Conservation (phyloP, 2,888 invertebrate genomes). For the Entomobrya multifasciata region DNA sequence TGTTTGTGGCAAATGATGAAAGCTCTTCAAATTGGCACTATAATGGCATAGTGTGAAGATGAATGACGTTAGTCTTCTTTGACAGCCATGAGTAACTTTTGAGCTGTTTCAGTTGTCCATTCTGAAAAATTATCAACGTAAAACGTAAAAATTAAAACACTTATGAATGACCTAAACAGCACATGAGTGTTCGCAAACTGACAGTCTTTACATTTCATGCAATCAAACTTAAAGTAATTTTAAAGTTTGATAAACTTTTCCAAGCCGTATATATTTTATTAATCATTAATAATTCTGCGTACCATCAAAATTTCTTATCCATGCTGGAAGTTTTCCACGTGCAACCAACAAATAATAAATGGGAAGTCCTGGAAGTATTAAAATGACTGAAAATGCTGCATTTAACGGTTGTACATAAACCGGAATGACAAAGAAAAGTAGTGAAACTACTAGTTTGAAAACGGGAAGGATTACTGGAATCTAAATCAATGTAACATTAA, state of each 20-base stretch:
- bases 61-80: constrained; percentile 59
- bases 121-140: constrained; percentile 37
- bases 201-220: too few species aligned
- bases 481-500: too few species aligned
- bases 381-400: constrained; percentile 88
- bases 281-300: background rate
- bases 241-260: too few species aligned
- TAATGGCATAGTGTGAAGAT: background rate
- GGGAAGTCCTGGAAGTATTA: constrained; percentile 91
- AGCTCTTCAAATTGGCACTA: too few species aligned
- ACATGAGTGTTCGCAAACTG: too few species aligned
- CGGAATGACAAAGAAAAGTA: constrained; percentile 89
- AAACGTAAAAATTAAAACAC: background rate
- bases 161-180: too few species aligned
- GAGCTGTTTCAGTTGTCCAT: constrained; percentile 56
- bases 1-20: too few species aligned
- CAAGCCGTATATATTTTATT: background rate
- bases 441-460: constrained; percentile 88
- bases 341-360: constrained; percentile 88
- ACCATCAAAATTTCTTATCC: constrained; percentile 54
- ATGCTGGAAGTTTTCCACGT: constrained; percentile 47
- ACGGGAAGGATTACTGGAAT: constrained; percentile 89
- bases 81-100: constrained; percentile 68
- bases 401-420: constrained; percentile 89
- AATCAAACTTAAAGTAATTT: too few species aligned